A percentile compares a stretch with the other conserved stretches of the same genome.
These are phyloP conservation scores for Pollenia angustigena DNA, from an alignment of 2,888 invertebrate species.

Conservation along the genomic window DNA sequence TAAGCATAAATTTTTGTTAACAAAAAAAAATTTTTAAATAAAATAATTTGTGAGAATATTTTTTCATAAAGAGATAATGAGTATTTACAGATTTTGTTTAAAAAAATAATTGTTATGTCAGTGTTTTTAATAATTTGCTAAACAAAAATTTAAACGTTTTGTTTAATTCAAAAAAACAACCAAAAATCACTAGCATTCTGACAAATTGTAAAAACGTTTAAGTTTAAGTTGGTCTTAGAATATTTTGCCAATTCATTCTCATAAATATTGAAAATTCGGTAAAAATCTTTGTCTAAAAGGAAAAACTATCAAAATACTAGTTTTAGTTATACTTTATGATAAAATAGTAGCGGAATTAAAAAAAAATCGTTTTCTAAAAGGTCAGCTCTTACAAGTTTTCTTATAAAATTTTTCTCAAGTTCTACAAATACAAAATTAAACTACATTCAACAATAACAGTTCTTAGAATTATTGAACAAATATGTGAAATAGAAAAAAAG, in stretches of 20 bases:
- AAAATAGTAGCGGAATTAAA: background rate
- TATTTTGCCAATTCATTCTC: slow-evolving; percentile 15
- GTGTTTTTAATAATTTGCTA: slow-evolving; percentile 1
- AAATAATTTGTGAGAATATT: slow-evolving; percentile 16
- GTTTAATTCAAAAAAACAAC: no score
- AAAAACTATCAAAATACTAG: no score
- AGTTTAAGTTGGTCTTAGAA: no score
- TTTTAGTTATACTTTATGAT: background rate
- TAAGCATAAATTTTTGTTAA: slow-evolving; percentile 42
- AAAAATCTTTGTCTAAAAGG: slow-evolving; percentile 19
- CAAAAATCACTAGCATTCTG: no score
- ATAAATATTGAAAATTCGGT: slow-evolving; percentile 30
- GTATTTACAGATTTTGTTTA: slow-evolving; percentile 14
- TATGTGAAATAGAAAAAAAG: background rate
- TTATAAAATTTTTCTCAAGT: background rate
- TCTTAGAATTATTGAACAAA: slow-evolving; percentile 6
- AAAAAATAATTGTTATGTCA: slow-evolving; percentile 6
- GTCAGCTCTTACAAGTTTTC: background rate
- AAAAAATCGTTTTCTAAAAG: background rate
- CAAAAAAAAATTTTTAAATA: background rate
- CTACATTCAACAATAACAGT: slow-evolving; percentile 26
- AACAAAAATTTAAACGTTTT: background rate
- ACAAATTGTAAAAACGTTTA: no score
- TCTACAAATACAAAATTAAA: background rate
- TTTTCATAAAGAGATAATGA: slow-evolving; percentile 24